Evolutionary conservation across 2,888 invertebrate genomes (phyloP).

Genomic region (Sepiola atlantica): DNA sequence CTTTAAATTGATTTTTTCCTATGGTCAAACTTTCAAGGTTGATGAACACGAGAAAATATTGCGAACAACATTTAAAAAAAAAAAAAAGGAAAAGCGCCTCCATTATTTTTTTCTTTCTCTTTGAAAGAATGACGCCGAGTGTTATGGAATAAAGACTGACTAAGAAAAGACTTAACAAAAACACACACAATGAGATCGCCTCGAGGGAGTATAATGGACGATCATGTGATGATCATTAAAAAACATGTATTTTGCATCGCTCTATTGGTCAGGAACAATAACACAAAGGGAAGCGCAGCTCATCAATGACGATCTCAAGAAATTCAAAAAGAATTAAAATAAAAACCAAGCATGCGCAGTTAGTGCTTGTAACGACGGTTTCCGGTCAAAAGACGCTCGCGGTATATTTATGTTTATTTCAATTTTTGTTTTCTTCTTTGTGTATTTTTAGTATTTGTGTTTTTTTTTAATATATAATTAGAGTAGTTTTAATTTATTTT

Average conservation of each 20-base stretch:
- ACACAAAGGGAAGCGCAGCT: neutral
- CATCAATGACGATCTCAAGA: neutral
- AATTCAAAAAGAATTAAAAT: neutral
- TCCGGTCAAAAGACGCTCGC: neutral
- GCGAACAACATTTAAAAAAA: neutral
- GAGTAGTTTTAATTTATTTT: neutral
- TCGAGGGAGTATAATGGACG: neutral
- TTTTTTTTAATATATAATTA: neutral
- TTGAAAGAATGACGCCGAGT: neutral
- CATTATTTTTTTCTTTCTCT: neutral
- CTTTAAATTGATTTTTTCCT: neutral
- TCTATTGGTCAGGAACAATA: constrained; percentile 19
- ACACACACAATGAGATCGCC: neutral
- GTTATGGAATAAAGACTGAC: neutral
- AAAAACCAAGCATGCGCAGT: neutral
- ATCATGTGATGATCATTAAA: neutral
- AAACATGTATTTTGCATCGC: neutral
- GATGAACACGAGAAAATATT: neutral
- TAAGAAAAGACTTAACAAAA: neutral
- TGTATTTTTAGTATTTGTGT: neutral
- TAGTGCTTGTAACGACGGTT: neutral
- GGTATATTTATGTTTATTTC: neutral
- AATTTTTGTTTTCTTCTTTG: neutral
- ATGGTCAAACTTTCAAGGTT: neutral
- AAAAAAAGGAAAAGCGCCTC: too few relatives aligned